A percentile compares a stretch with the other conserved stretches of the same genome.
Evolutionary conservation across 2,113 vertebrate genomes (phyloP).

Genomic region (Hemibagrus wyckioides): DNA sequence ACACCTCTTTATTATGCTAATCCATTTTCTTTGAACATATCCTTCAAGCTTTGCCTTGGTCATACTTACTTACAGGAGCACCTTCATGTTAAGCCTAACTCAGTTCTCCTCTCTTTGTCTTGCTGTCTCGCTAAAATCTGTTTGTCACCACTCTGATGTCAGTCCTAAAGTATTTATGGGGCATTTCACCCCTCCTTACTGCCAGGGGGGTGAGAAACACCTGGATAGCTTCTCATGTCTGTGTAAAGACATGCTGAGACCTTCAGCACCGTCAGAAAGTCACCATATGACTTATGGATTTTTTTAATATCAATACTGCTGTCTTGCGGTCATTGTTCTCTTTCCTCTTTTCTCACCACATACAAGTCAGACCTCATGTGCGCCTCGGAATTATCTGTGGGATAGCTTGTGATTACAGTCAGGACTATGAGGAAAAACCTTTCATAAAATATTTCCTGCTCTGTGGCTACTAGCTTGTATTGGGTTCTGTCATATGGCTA

Average conservation of each 20-base stretch:
- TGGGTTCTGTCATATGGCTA: neutral
- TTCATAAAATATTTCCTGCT: neutral
- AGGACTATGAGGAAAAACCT: too few relatives aligned
- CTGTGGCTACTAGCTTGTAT: neutral
- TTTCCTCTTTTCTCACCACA: neutral
- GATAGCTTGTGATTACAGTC: neutral
- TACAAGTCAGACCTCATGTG: neutral
- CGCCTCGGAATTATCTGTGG: neutral
- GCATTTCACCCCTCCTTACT: neutral
- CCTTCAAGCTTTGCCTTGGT: neutral
- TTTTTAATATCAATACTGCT: neutral
- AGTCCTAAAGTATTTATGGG: neutral
- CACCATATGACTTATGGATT: neutral
- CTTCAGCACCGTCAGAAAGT: neutral
- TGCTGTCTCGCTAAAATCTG: neutral
- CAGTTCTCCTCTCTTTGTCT: neutral
- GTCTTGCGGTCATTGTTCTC: neutral
- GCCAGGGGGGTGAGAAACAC: neutral
- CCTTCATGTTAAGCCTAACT: neutral
- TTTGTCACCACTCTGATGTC: conserved; percentile 16
- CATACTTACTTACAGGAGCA: neutral
- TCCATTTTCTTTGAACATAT: neutral
- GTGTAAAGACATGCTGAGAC: neutral
- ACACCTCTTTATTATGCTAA: neutral
- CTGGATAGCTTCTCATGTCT: neutral